Evolutionary conservation across 2,888 invertebrate species (phyloP), one percentile per base, ranked within the genome.

Genomic region (Sipha maydis): DNA sequence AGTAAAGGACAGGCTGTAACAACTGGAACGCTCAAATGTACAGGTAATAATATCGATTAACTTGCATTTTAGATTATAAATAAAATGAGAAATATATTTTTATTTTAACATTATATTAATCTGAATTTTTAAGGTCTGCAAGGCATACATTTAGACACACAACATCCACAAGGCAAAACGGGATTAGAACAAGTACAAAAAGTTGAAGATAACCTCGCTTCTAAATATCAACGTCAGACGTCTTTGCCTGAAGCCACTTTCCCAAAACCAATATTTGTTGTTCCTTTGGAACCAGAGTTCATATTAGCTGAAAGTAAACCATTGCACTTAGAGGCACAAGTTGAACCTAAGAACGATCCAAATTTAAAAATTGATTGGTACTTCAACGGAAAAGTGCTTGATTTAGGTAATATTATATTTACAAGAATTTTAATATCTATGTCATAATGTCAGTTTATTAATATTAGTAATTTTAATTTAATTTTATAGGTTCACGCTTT

Each of bases 281-380:
- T 95, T 76, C 97, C 97, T 19, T 93, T 97, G 89, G 94, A 95
- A 91, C 94, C 96, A 25, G 96, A 97, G 92, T 95, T 97, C 92
- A 95, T 94, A 91, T 92, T 97, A 77, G 93, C 95, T 83, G 97
- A 98, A 93, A 95, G 96, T 25, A 96, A 97, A 92, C 94, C 96
- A 3, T 93, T 98, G 80, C 98, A 98, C 92, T 94, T 99, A 90
- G 98, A 99, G 92, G 98, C 97, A 82, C 96, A 97, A 91, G 97
- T 99, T 31, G 97, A 98, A 92, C 99, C 99, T 0, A 97, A 97
- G 91, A 95, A 96, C 91, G 98, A 98, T 93, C 97, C 97, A 14
- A 95, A 97, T 91, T 93, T 98, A 84, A 96, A 95, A 91, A 95
- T 98, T 90, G 97, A 98, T 93, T 98, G 98, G 98, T 97, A 96